Evolutionary conservation across 2,797 vertebrate genomes (phyloP), one percentile per base, ranked within the genome.

Genomic region (Hylomyscus alleni): DNA sequence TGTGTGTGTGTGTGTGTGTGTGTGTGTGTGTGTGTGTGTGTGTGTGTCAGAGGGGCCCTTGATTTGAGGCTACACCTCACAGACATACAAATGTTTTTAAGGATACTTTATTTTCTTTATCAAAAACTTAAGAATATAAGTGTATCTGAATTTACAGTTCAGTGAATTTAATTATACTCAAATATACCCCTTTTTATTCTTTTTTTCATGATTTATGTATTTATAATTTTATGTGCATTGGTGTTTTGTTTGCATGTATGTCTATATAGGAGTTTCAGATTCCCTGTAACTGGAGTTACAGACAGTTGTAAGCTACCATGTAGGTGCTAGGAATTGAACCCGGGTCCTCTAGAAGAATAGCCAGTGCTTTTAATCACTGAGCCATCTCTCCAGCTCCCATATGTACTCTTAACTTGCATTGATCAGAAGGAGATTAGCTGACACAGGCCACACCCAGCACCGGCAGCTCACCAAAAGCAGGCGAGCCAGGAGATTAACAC

Each of bases 121-220:
- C 26, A 56, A 82, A 54, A 81, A 14, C 4, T 82, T 34, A 72
- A 69, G 37, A 91, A 0, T 69, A 93, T 80, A 82, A 17, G 60
- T 65, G 62, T 73, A 93, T 81, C 62, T 94, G 44, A 87, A 93
- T 54, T 86, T 91, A 52, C 29, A 90, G 73, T 77, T 81, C 24
- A 85, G n/a, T 92, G 24, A 31, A n/a, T 67, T 58, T 2, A 58
- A 62, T 72, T 62, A n/a, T 26, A 76, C 58, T 75, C 26, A 75
- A 58, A 58, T 60, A 52, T 44, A 69, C 11, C 31, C 19, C 47
- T 56, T 72, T 87, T 73, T n/a, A 72, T 37, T 37, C 6, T 69
- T 54, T 52, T 52, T 29, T 54, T 72, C 62, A 52, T 69, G 62
- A 86, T 52, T 85, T 26, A 52, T 52, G 1, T 24, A 60, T 83